These are phyloP conservation scores for Neodiprion virginianus DNA, from an alignment of 1,140 invertebrate genomes.

Conservation along the genomic window DNA sequence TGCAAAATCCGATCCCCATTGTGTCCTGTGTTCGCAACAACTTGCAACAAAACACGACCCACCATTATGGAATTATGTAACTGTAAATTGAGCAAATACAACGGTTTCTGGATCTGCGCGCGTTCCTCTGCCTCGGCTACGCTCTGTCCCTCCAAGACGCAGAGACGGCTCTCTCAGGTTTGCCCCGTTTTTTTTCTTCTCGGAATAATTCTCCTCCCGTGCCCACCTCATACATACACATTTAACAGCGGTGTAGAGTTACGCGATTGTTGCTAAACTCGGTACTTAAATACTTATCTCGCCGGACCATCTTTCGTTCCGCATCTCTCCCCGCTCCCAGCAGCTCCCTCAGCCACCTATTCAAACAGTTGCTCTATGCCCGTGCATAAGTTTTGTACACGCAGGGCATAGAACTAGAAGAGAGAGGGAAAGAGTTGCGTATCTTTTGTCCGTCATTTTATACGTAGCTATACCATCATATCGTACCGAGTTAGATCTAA, in stretches of 20 bases:
- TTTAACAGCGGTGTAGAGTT: not conserved
- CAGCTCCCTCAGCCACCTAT: too few species aligned
- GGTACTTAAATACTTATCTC: constrained; percentile 6
- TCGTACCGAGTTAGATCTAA: too few species aligned
- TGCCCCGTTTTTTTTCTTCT: not conserved
- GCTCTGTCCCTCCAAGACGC: not conserved
- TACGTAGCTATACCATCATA: too few species aligned
- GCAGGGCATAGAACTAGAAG: too few species aligned
- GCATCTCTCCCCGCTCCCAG: too few species aligned
- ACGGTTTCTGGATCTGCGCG: not conserved
- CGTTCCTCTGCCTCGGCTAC: too few species aligned
- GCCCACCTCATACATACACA: not conserved
- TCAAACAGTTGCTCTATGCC: too few species aligned
- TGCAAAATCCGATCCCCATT: not conserved
- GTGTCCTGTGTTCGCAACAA: constrained; percentile 4
- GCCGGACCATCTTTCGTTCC: not conserved
- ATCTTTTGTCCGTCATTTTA: too few species aligned
- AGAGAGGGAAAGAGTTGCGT: too few species aligned
- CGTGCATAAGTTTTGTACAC: too few species aligned
- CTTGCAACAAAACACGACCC: not conserved
- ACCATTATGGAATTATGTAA: constrained; percentile 7
- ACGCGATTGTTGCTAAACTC: constrained; percentile 5
- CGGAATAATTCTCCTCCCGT: not conserved
- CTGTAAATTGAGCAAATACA: constrained; percentile 7
- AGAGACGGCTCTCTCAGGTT: not conserved